Conservation (phyloP, 2,113 vertebrate species). For the Riparia riparia region DNA sequence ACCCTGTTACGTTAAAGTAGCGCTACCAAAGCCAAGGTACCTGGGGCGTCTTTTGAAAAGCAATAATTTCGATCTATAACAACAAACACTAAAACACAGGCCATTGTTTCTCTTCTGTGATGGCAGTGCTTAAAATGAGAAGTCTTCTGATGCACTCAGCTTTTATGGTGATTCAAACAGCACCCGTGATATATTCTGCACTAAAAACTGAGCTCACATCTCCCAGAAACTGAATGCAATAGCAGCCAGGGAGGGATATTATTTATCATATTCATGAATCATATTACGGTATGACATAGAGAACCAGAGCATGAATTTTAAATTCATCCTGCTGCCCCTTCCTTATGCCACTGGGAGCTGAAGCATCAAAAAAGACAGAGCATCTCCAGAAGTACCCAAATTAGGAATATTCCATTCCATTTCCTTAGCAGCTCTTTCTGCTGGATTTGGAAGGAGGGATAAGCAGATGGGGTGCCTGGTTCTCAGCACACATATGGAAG, state of each 20-base stretch:
- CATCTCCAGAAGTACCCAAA: neutral
- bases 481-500: neutral
- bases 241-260: neutral
- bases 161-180: neutral
- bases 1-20: neutral
- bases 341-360: neutral
- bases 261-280: neutral
- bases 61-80: neutral
- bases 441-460: neutral
- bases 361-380: neutral
- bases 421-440: neutral
- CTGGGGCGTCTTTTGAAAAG: constrained; percentile 28
- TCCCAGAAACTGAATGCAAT: neutral
- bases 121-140: constrained; percentile 1
- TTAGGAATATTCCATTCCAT: neutral
- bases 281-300: neutral
- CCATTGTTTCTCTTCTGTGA: constrained; percentile 13
- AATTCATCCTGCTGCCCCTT: neutral
- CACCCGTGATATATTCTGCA: neutral
- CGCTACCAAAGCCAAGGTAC: neutral
- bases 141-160: neutral
- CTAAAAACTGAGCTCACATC: neutral
- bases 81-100: neutral
- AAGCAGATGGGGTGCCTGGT: neutral
- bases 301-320: neutral